Base-by-base conservation (phyloP, 2,113 vertebrate genomes). In the Lasiurus borealis region DNA sequence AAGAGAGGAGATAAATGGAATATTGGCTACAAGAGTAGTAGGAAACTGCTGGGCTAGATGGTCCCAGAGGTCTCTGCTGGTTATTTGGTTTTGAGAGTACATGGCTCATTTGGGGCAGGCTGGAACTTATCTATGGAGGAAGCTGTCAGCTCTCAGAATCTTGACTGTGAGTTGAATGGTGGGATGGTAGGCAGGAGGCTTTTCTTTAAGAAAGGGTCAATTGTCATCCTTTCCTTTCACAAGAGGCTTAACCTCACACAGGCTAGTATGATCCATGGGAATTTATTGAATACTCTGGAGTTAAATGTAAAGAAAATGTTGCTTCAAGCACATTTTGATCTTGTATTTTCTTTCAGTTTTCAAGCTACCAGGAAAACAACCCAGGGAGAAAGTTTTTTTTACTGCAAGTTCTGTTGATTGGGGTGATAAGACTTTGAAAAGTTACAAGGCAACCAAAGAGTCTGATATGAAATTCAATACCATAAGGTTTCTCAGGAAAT, bases 281-380 rank as follows among this genome's bases (percentile, higher is more conserved):
- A 93, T 90, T 94, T 90, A 64, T 82, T 91, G 90, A 97, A 88
- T 88, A 80, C 23, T 95, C 59, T 78, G 21, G n/a, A 90, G 77
- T 93, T 95, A 95, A 96, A 93, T 92, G 27, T 93, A 78, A 96
- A 93, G 94, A 40, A 96, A 96, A 92, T 94, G 36, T 82, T 92
- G 11, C 72, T 88, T 87, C 44, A 92, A 93, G 59, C 29, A 90
- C 40, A 73, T 82, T 91, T 93, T 94, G 64, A 86, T 52, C 34
- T 83, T 91, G 66, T 54, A 31, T 91, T 91, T 92, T 92, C 48
- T 94, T 91, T 94, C 31, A 83, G 34, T 80, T 91, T 95, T 96
- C 48, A 87, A 81, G 10, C 66, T 96, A 81, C 31, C 46, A 94
- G 78, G n/a, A 94, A 93, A 91, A 59, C 2, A 77, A 86, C 59